Evolutionary conservation across 2,797 vertebrate genomes (phyloP).

Genomic region (Varecia variegata): DNA sequence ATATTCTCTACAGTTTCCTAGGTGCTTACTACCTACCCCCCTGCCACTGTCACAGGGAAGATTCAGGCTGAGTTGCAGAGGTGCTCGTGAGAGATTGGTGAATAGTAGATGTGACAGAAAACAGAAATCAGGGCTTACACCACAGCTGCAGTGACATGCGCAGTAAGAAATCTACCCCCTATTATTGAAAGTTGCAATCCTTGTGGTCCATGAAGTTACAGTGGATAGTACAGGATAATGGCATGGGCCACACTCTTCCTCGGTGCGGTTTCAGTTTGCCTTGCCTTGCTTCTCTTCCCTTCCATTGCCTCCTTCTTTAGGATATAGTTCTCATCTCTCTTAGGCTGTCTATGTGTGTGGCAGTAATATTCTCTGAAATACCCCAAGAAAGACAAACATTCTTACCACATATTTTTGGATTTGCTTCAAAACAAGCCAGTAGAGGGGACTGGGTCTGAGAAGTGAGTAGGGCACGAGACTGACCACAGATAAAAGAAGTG

Average conservation of each 20-base stretch:
- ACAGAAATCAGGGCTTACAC: background rate
- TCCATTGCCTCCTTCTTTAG: background rate
- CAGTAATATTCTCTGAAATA: background rate
- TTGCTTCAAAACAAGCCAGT: background rate
- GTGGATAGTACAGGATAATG: background rate
- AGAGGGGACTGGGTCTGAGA: background rate
- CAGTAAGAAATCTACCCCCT: background rate
- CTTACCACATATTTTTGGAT: background rate
- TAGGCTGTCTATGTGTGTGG: background rate
- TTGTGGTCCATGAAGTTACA: background rate
- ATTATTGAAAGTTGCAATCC: background rate
- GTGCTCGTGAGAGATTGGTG: background rate
- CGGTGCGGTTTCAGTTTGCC: background rate
- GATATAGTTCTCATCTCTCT: background rate
- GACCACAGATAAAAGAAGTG: background rate
- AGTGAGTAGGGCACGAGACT: background rate
- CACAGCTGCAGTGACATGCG: background rate
- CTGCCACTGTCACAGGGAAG: background rate
- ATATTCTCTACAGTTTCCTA: background rate
- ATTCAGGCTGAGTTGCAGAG: background rate
- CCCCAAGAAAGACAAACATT: background rate
- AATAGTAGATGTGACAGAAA: background rate
- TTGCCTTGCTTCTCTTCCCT: background rate
- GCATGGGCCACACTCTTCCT: background rate
- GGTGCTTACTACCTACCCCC: background rate